A percentile compares a stretch with the other conserved stretches of the same genome.
Conservation (phyloP, 2,797 vertebrate species). For the Channallabes apus region DNA sequence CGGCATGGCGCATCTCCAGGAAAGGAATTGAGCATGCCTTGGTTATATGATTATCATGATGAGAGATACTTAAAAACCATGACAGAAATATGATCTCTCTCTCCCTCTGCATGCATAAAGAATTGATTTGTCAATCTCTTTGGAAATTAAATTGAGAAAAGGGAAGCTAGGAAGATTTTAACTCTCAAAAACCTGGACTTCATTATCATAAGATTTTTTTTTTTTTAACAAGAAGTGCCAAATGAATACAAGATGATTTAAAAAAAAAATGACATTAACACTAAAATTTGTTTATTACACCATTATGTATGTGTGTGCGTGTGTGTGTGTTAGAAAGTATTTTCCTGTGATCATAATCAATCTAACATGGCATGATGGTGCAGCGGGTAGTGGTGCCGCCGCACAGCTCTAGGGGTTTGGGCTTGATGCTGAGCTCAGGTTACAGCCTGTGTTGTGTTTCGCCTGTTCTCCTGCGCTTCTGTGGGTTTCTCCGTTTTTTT, state of each 20-base stretch:
- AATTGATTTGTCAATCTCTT: background rate
- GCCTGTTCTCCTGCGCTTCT: background rate
- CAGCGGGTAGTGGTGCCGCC: constrained; percentile 3
- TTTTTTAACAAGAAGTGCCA: background rate
- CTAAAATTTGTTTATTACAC: background rate
- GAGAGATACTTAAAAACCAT: background rate
- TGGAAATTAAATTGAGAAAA: background rate
- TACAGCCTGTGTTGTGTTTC: background rate
- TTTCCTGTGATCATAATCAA: background rate
- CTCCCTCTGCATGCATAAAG: background rate
- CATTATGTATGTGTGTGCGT: too few relatives aligned
- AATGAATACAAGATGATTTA: background rate
- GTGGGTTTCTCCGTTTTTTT: constrained; percentile 6
- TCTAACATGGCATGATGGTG: constrained; percentile 4
- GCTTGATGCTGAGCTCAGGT: constrained; percentile 12
- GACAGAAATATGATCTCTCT: background rate
- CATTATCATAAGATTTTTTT: background rate
- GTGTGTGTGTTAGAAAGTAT: background rate
- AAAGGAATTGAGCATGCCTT: background rate
- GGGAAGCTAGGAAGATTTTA: background rate
- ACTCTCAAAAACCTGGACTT: background rate
- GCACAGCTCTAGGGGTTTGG: background rate
- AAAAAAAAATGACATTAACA: background rate
- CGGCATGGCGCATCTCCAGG: background rate
- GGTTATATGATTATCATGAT: constrained; percentile 9